phyloP scores from a whole-genome alignment of 2,888 invertebrate species.

The Andrena camellia region DNA sequence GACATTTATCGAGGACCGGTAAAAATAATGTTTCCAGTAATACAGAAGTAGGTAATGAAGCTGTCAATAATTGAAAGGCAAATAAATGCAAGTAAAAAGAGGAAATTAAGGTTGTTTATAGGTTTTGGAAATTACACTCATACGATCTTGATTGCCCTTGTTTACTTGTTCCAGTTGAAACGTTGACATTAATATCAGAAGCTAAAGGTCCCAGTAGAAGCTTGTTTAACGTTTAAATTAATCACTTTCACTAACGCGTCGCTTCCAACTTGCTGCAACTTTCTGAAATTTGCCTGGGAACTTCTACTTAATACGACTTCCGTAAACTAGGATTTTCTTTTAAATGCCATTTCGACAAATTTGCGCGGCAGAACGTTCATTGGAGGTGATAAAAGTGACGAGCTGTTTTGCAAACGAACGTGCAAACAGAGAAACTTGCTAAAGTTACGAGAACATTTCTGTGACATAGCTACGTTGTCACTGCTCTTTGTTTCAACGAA shows the following conservation, averaged over 20 bases:
- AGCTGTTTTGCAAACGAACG: not conserved
- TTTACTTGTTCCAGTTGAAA: not conserved
- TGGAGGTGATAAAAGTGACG: conserved; percentile 7
- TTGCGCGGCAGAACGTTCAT: not conserved
- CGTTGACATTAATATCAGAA: not conserved
- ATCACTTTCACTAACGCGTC: conserved; percentile 30
- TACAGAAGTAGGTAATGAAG: no score
- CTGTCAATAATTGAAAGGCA: no score
- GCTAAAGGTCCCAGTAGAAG: not conserved
- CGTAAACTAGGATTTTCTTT: conserved; percentile 7
- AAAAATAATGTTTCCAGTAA: no score
- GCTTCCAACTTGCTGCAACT: conserved; percentile 6
- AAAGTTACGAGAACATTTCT: conserved; percentile 9
- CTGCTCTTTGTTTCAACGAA: not conserved
- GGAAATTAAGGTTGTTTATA: no score
- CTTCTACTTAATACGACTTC: conserved; percentile 29
- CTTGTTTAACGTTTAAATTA: conserved; percentile 24
- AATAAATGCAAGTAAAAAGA: no score
- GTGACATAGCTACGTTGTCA: no score
- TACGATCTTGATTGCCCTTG: not conserved
- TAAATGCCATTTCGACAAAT: conserved; percentile 23
- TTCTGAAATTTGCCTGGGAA: conserved; percentile 23
- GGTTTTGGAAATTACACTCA: no score
- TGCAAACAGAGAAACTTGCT: conserved; percentile 18
- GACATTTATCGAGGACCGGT: no score